Evolutionary conservation across 1,140 invertebrate genomes (phyloP).

Genomic region (Heliconius hewitsoni): DNA sequence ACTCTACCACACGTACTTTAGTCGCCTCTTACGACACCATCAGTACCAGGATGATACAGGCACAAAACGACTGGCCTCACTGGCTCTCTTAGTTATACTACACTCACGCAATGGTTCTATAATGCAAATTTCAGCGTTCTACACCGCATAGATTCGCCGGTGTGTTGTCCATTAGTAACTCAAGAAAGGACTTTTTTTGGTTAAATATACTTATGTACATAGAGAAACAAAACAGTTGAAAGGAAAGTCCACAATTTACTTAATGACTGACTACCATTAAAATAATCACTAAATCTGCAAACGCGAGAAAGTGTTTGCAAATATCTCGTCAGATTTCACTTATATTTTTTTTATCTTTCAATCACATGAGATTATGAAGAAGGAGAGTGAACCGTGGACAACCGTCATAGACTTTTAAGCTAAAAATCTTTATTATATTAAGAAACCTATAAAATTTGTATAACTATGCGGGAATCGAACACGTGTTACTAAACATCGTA

Average conservation of each 20-base stretch:
- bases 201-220: not conserved
- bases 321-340: not conserved
- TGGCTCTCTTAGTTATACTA: no score
- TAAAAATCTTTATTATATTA: no score
- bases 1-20: no score
- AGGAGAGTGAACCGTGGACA: not conserved
- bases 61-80: no score
- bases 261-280: not conserved
- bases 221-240: not conserved
- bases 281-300: not conserved
- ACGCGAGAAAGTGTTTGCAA: not conserved
- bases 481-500: not conserved
- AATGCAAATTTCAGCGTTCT: no score
- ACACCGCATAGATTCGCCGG: not conserved
- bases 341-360: not conserved
- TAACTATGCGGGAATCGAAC: no score
- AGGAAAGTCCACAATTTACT: not conserved
- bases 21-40: no score
- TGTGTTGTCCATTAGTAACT: no score
- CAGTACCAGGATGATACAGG: no score
- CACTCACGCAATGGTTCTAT: no score
- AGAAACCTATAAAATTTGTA: no score
- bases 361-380: not conserved
- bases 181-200: not conserved
- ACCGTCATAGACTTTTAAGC: no score